These are phyloP conservation scores for Neodiprion lecontei DNA, from an alignment of 1,140 invertebrate genomes.

Conservation along the genomic window DNA sequence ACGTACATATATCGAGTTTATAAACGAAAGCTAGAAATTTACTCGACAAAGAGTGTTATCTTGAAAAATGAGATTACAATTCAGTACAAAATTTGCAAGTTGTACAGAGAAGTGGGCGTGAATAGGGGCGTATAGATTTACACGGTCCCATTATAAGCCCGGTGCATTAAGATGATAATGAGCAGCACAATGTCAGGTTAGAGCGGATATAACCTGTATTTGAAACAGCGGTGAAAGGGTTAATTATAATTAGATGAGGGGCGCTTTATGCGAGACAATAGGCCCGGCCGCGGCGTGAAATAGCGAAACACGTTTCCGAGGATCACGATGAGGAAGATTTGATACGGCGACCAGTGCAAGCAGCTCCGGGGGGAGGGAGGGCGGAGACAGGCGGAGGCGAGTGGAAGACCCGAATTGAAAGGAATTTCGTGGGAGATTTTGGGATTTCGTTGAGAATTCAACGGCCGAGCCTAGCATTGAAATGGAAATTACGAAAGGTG, in stretches of 20 bases:
- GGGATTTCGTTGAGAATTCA: constrained; percentile 5
- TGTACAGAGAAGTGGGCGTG: too few species aligned
- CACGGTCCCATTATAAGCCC: too few species aligned
- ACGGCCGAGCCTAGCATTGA: constrained; percentile 3
- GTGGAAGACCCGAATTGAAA: not conserved
- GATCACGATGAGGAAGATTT: constrained; percentile 3
- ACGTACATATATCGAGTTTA: too few species aligned
- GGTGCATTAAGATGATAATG: not conserved
- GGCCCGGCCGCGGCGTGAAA: not conserved
- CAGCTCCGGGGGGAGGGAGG: not conserved
- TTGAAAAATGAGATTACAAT: too few species aligned
- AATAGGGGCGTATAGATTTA: too few species aligned
- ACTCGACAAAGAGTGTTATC: too few species aligned
- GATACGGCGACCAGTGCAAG: not conserved
- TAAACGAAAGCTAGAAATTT: too few species aligned
- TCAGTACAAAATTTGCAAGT: too few species aligned
- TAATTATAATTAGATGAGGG: constrained; percentile 12
- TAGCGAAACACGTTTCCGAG: constrained; percentile 9
- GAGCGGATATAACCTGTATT: not conserved
- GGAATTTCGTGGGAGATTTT: not conserved
- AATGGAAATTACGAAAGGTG: constrained; percentile 2
- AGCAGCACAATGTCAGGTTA: not conserved
- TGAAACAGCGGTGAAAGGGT: not conserved
- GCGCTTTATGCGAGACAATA: not conserved
- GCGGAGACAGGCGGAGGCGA: too few species aligned